phyloP scores from a whole-genome alignment of 2,888 invertebrate genomes.

The Mythimna pallens region DNA sequence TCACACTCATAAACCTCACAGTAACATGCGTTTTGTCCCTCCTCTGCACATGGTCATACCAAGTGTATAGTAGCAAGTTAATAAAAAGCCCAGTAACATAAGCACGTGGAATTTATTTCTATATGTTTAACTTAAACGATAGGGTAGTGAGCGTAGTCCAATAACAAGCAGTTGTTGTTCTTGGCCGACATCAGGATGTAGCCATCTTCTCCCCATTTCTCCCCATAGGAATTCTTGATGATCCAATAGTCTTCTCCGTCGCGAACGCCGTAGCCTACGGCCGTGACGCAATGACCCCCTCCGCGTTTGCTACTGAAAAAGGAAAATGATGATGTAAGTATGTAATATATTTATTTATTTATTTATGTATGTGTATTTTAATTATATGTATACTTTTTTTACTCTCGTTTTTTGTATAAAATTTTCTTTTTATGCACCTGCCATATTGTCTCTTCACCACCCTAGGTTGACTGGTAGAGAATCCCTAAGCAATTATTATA shows the following conservation, averaged over 20 bases:
- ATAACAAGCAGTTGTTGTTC: conserved; percentile 71
- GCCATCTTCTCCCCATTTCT: conserved; percentile 76
- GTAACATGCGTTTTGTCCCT: too few species aligned
- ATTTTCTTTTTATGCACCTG: too few species aligned
- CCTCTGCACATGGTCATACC: too few species aligned
- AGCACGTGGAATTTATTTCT: conserved; percentile 68
- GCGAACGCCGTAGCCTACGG: conserved; percentile 75
- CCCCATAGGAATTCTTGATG: conserved; percentile 79
- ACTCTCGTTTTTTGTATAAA: too few species aligned
- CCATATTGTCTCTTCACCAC: too few species aligned
- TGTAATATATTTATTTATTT: too few species aligned
- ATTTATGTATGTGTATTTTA: too few species aligned
- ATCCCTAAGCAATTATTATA: too few species aligned
- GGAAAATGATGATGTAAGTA: neutral
- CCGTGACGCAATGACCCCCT: conserved; percentile 72
- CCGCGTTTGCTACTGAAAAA: conserved; percentile 10
- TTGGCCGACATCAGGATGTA: conserved; percentile 70
- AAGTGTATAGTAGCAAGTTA: neutral
- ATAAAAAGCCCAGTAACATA: conserved; percentile 32
- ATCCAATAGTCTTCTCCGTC: conserved; percentile 76
- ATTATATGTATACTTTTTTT: too few species aligned
- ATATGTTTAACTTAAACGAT: conserved; percentile 55
- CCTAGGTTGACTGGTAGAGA: too few species aligned
- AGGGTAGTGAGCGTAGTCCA: conserved; percentile 65
- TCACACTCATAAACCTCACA: too few species aligned